Base-by-base conservation (phyloP, 1,140 invertebrate genomes). In the Musca vetustissima region DNA sequence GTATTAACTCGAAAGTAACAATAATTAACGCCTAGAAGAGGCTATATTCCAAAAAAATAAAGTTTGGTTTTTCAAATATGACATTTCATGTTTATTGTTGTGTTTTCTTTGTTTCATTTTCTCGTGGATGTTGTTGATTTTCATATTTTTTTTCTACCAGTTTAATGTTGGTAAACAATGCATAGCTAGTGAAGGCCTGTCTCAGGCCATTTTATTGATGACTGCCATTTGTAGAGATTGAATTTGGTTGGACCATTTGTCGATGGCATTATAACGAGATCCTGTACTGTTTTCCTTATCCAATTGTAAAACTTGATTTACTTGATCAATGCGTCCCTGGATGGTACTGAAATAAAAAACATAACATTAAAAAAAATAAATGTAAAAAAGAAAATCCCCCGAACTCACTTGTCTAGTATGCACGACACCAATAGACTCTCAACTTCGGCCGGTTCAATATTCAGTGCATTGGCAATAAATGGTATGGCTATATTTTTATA, bases 401-500 rank as follows among this genome's bases (percentile, higher is more conserved):
- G 28, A 61, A 83, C 87, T 87, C 83, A 93, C 91, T 92, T 94
- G 85, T 99, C 98, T 73, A 99, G 87, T 83, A 99, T 99, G 84
- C 97, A 99, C 28, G 97, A 98, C n/a, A 99, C 97, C 64, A 99
- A 84, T 25, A 99, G 85, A 84, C 93, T 97, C 85, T 98, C 97
- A 25, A 99, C 97, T 85, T 99, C 98, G 69, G 89, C 88, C 52
- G 92, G 92, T 82, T 98, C 95, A 77, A 99, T 98, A 80, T 98
- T 98, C 24, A 99, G 84, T 83, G 98, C 95, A 84, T 94, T 95
- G 4, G 97, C 98, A 80, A 99, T 98, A 78, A 99, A 99, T 14
- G 96, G 94, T 80, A 99, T 97, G 78, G 97, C 94, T 78, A 99
- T 98, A 76, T 96, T 90, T 43, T 97, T 99, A 82, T 99, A 99